Evolutionary conservation across 1,140 invertebrate genomes (phyloP).

Genomic region (Globodera rostochiensis): DNA sequence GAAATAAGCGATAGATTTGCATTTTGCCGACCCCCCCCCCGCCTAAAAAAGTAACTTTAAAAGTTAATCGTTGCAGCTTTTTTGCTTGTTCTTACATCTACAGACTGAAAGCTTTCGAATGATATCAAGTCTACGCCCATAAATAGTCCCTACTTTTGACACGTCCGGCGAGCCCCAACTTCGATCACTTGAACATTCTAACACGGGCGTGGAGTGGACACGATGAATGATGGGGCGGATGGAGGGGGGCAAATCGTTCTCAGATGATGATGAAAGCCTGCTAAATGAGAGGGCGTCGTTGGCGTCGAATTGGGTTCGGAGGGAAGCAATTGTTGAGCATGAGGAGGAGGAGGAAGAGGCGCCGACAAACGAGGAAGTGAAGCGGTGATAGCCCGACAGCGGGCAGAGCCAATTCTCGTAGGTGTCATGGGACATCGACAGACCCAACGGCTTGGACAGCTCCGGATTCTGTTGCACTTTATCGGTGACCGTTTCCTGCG

Average conservation of each 20-base stretch:
- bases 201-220: conserved; percentile 2
- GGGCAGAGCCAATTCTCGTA: not conserved
- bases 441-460: too few relatives aligned
- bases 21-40: too few relatives aligned
- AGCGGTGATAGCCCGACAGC: not conserved
- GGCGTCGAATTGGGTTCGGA: conserved; percentile 2
- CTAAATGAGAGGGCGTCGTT: not conserved
- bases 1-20: too few relatives aligned
- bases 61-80: too few relatives aligned
- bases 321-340: not conserved
- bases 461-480: too few relatives aligned
- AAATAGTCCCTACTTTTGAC: not conserved
- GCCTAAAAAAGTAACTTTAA: too few relatives aligned
- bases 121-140: too few relatives aligned
- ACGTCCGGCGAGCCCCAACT: conserved; percentile 25
- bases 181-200: conserved; percentile 3
- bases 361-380: not conserved
- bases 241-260: conserved; percentile 5
- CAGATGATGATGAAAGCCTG: not conserved
- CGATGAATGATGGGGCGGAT: not conserved
- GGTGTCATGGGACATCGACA: too few relatives aligned
- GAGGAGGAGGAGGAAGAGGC: conserved; percentile 6
- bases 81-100: too few relatives aligned
- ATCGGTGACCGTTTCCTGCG: too few relatives aligned
- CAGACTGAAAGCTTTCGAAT: too few relatives aligned